Percentiles rank a stretch among this genome's conserved stretches.
phyloP scores from a whole-genome alignment of 2,888 invertebrate species.

The Lepidonotus clava region DNA sequence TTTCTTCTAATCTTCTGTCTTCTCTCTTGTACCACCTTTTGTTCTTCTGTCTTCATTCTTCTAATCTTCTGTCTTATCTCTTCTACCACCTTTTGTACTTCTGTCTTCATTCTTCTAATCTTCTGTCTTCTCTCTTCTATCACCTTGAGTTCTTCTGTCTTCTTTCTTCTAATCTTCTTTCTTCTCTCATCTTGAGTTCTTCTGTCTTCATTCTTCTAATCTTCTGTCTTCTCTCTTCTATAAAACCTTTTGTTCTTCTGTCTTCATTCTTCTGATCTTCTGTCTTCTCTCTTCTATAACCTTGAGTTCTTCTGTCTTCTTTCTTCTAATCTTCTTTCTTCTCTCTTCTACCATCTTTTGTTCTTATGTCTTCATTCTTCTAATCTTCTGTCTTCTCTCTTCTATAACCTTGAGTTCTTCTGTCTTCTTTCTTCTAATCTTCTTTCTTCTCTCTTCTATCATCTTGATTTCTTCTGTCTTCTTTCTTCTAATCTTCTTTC shows the following conservation, averaged over 20 bases:
- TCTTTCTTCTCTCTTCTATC: constrained; percentile 12
- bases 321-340: constrained; percentile 1
- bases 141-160: neutral
- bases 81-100: neutral
- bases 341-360: neutral
- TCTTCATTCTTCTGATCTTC: neutral
- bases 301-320: neutral
- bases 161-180: neutral
- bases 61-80: neutral
- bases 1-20: too few species aligned
- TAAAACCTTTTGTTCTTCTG: neutral
- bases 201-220: neutral
- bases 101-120: neutral
- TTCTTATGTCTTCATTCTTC: constrained; percentile 9
- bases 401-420: too few species aligned
- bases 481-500: neutral
- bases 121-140: constrained; percentile 3
- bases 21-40: too few species aligned
- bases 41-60: neutral
- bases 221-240: constrained; percentile 34
- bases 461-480: neutral
- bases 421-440: constrained; percentile 11
- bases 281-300: neutral
- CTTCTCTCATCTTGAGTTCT: neutral
- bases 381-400: neutral